Evolutionary conservation across 2,888 invertebrate genomes (phyloP).

Genomic region (Alsophila aescularia): DNA sequence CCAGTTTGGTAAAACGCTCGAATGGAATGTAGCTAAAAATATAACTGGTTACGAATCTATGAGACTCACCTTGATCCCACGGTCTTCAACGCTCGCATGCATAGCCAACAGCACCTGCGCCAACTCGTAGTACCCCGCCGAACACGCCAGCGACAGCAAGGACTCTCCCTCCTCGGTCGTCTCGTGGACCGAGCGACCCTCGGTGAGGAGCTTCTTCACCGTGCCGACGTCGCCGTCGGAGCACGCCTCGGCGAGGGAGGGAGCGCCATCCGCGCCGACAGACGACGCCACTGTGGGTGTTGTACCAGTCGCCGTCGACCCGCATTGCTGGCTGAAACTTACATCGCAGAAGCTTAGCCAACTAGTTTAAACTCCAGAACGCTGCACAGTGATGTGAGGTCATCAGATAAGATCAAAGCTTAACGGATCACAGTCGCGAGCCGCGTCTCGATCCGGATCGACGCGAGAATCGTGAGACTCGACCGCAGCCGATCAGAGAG

Average conservation of each 20-base stretch:
- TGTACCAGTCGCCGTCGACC: conserved; percentile 72
- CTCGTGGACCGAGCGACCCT: conserved; percentile 97
- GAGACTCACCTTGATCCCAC: conserved; percentile 91
- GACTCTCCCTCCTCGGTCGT: conserved; percentile 99
- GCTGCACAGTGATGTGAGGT: conserved; percentile 7
- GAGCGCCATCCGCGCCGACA: conserved; percentile 83
- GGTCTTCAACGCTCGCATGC: conserved; percentile 98
- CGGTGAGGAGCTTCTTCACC: conserved; percentile 95
- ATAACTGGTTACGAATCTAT: no score
- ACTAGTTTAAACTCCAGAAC: neutral
- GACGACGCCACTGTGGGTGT: conserved; percentile 77
- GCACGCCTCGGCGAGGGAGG: conserved; percentile 95
- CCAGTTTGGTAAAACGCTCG: no score
- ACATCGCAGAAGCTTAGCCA: conserved; percentile 5
- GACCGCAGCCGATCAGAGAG: conserved; percentile 62
- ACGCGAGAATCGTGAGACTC: conserved; percentile 58
- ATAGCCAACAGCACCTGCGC: conserved; percentile 98
- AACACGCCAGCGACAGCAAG: conserved; percentile 97
- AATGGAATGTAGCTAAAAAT: no score
- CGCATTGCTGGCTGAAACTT: conserved; percentile 72
- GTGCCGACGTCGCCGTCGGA: conserved; percentile 97
- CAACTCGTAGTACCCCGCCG: conserved; percentile 98
- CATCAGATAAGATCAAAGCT: conserved; percentile 84
- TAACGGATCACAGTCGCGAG: conserved; percentile 68
- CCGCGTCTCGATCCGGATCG: conserved; percentile 67